Evolutionary conservation across 2,888 invertebrate species (phyloP).

Genomic region (Drosophila atripex): DNA sequence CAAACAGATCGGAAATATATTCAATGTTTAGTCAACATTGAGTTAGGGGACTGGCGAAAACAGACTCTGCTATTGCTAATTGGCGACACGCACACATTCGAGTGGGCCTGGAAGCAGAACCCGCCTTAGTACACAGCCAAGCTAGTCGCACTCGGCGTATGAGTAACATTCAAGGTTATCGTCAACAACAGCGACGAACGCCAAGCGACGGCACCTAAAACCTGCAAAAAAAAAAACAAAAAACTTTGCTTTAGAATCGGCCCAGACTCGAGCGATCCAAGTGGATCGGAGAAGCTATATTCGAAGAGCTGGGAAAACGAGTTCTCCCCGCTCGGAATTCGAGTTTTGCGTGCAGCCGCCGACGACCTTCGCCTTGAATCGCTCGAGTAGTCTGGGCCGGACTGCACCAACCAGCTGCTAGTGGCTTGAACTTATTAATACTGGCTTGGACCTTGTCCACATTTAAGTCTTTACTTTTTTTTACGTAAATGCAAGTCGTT

Average conservation of each 20-base stretch:
- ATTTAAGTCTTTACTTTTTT: constrained; percentile 7
- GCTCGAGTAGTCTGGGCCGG: constrained; percentile 38
- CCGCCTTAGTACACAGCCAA: constrained; percentile 13
- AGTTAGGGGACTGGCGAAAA: too few species aligned
- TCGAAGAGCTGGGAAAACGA: constrained; percentile 45
- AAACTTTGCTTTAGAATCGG: constrained; percentile 45
- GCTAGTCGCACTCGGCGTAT: constrained; percentile 52
- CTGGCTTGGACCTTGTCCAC: constrained; percentile 21
- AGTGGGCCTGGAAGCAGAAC: constrained; percentile 16
- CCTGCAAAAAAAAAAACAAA: constrained; percentile 28
- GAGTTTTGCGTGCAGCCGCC: constrained; percentile 49
- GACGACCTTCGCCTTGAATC: constrained; percentile 75
- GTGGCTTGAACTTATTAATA: constrained; percentile 19
- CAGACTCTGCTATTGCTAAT: constrained; percentile 54
- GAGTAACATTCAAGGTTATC: constrained; percentile 63
- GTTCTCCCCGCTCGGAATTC: constrained; percentile 36
- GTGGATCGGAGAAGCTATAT: constrained; percentile 59
- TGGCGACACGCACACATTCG: constrained; percentile 37
- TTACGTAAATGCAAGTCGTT: constrained; percentile 1
- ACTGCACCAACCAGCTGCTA: constrained; percentile 29
- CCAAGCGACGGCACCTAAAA: constrained; percentile 40
- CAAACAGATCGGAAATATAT: constrained; percentile 14
- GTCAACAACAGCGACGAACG: constrained; percentile 7
- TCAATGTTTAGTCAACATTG: too few species aligned
- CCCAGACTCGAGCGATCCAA: constrained; percentile 7